phyloP scores from a whole-genome alignment of 2,113 vertebrate genomes.

The Scopus umbretta region DNA sequence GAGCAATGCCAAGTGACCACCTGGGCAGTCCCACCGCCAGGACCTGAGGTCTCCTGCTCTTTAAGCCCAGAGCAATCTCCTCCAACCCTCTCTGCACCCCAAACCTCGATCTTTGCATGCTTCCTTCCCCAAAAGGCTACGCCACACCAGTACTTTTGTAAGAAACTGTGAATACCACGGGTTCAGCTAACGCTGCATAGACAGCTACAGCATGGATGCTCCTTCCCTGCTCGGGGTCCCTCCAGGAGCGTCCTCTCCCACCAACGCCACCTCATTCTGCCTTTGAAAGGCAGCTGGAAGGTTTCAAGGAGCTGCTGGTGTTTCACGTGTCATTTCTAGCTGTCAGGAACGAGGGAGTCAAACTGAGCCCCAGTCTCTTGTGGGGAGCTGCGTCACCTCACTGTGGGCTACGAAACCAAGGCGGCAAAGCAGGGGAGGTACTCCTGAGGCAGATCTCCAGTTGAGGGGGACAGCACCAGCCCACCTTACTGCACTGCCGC shows the following conservation, averaged over 20 bases:
- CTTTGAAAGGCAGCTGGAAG: not conserved
- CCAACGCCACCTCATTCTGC: not conserved
- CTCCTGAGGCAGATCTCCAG: not conserved
- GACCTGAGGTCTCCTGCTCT: not conserved
- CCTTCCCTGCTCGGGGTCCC: not conserved
- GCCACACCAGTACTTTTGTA: accelerated
- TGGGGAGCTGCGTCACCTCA: accelerated
- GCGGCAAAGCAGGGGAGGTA: accelerated
- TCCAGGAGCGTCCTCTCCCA: not conserved
- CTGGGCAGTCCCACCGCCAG: too few species aligned
- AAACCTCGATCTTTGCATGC: accelerated
- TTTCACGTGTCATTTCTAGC: accelerated
- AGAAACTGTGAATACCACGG: not conserved
- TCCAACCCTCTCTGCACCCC: not conserved
- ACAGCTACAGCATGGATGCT: accelerated
- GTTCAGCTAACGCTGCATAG: not conserved
- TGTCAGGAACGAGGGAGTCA: not conserved
- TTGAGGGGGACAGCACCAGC: not conserved
- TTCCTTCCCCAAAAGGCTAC: not conserved
- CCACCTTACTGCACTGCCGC: accelerated
- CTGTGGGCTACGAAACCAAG: not conserved
- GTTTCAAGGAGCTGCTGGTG: accelerated
- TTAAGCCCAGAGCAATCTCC: not conserved
- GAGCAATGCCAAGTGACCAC: accelerated
- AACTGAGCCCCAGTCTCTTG: not conserved